Base-by-base conservation (phyloP, 2,113 vertebrate species). In the Cnemophilus loriae region DNA sequence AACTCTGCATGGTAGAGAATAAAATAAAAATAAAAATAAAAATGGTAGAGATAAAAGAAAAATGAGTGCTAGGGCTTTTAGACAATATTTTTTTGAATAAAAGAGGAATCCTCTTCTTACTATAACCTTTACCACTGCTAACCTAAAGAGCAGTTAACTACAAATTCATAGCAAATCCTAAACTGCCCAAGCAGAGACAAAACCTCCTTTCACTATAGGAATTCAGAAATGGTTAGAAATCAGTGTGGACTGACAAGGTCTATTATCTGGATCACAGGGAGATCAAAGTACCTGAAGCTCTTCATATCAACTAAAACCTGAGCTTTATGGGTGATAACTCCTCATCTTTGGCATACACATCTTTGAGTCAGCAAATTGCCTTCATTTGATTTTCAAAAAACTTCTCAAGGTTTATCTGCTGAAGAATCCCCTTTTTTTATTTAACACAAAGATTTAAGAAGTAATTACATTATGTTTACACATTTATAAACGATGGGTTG, bases 391-490 rank as follows among this genome's bases (percentile, higher is more conserved):
- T 93, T 95, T 82, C 56, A 84, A 82, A 92, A 83, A 87, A 35
- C 13, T 21, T 75, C 19, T 60, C 74, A 73, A 33, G 10, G 41
- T 78, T 91, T 91, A 90, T 87, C 78, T 91, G 78, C 52, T 67
- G 74, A 91, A 79, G 56, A 94, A 95, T 46, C 52, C 39, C 32
- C 63, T 35, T 78, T 92, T 92, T 87, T 71, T 64, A 70, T 89
- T 91, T 90, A 94, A 93, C 42, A 20, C 16, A 87, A 85, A 11
- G 65, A 93, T 91, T 95, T 75, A 84, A 87, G 53, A 92, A 87
- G 74, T 33, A 95, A 90, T 93, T 95, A 94, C 30, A 70, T 87
- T 89, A 89, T 60, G 21, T 87, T 97, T 94, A 85, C 87, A 77
- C 32, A 78, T 93, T 88, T 75, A 90, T 92, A 94, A 90, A 87